phyloP scores from a whole-genome alignment of 1,140 invertebrate genomes.

The Apolygus lucorum region DNA sequence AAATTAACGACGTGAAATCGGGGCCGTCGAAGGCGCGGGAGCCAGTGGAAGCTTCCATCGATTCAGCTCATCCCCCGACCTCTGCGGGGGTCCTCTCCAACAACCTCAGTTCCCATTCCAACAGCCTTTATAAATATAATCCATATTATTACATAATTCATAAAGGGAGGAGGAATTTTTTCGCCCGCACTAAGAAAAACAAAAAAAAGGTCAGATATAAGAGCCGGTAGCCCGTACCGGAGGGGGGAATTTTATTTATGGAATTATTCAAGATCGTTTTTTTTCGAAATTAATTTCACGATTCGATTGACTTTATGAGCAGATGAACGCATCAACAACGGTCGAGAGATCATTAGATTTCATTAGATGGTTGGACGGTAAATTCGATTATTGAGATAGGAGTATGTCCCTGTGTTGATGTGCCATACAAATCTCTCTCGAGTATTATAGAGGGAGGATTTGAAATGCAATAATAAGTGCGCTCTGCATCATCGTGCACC shows the following conservation, averaged over 20 bases:
- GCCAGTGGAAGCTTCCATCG: background rate
- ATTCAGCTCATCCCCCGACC: background rate
- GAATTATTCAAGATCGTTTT: background rate
- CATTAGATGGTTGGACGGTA: no score
- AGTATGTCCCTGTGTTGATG: no score
- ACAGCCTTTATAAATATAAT: slow-evolving; percentile 6
- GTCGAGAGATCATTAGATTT: background rate
- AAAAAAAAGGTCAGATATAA: background rate
- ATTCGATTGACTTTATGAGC: no score
- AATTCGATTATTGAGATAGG: no score
- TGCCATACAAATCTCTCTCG: no score
- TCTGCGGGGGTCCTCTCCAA: slow-evolving; percentile 1
- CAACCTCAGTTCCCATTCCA: background rate
- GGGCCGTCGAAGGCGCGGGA: no score
- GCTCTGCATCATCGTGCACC: no score
- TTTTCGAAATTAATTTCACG: background rate
- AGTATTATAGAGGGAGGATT: no score
- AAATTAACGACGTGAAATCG: no score
- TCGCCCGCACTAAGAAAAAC: background rate
- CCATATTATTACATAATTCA: slow-evolving; percentile 10
- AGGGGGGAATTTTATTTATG: background rate
- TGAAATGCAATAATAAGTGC: no score
- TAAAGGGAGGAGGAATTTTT: no score
- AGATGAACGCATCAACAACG: background rate
- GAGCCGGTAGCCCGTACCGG: no score